Conservation (phyloP, 1,140 invertebrate species). For the Periplaneta americana region DNA sequence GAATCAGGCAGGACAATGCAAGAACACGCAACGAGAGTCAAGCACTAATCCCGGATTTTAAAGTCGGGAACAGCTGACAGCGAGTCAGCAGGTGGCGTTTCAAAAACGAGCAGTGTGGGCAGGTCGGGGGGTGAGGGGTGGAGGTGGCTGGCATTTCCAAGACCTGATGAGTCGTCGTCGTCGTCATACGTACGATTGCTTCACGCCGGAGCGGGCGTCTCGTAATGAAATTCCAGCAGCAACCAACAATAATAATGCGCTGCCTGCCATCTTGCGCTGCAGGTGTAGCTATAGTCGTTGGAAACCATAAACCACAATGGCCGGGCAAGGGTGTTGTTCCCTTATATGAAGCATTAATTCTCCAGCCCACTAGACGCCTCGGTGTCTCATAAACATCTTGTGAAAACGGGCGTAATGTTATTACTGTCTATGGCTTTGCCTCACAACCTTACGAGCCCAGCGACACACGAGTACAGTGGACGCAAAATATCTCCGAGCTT, state of each 20-base stretch:
- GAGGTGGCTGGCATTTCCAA: background rate
- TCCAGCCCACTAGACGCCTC: too few species aligned
- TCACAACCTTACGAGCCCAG: too few species aligned
- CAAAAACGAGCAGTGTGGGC: background rate
- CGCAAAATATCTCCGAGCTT: too few species aligned
- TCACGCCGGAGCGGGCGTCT: background rate
- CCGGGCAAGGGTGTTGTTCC: too few species aligned
- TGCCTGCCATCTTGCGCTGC: background rate
- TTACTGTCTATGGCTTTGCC: too few species aligned
- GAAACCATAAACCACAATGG: background rate
- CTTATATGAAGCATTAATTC: too few species aligned
- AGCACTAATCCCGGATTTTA: background rate
- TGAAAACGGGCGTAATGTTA: too few species aligned
- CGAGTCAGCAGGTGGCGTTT: background rate
- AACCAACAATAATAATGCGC: background rate
- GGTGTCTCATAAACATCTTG: too few species aligned
- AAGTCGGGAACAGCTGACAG: too few species aligned
- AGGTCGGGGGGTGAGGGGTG: too few species aligned
- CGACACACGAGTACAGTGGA: too few species aligned
- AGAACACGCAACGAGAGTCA: background rate
- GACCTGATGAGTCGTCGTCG: background rate
- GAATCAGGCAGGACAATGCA: too few species aligned
- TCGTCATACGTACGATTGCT: background rate
- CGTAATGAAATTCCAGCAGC: background rate
- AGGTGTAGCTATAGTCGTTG: background rate